A percentile compares a stretch with the other conserved stretches of the same genome.
These are phyloP conservation scores for Polydrusus cervinus DNA, from an alignment of 2,888 invertebrate species.

Conservation along the genomic window DNA sequence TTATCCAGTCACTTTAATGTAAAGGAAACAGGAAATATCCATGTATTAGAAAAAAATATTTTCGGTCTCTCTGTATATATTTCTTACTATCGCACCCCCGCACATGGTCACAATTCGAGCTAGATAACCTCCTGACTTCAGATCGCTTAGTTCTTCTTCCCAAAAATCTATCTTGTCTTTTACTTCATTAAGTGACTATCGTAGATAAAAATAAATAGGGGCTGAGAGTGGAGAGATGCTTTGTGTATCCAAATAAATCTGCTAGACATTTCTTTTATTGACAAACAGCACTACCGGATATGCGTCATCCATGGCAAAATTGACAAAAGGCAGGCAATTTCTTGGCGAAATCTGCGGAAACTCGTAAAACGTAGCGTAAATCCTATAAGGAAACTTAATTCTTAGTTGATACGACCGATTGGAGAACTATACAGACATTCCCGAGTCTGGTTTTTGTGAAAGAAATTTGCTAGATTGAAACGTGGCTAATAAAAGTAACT, in stretches of 20 bases:
- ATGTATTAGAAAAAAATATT: no score
- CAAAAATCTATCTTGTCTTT: constrained; percentile 29
- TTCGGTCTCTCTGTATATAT: no score
- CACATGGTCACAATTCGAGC: no score
- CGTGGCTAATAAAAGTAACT: constrained; percentile 34
- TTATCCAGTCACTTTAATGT: no score
- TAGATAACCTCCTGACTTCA: neutral
- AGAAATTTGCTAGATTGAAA: constrained; percentile 23
- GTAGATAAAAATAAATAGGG: constrained; percentile 16
- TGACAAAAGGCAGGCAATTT: constrained; percentile 37
- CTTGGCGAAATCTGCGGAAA: constrained; percentile 42
- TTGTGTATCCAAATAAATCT: constrained; percentile 34
- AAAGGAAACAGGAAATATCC: no score
- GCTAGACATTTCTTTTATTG: constrained; percentile 45
- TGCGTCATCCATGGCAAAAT: constrained; percentile 40
- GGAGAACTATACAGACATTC: constrained; percentile 25
- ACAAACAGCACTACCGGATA: constrained; percentile 37
- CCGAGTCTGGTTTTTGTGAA: constrained; percentile 21
- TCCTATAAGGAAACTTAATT: constrained; percentile 46
- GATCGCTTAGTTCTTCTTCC: constrained; percentile 1
- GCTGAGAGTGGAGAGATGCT: constrained; percentile 27
- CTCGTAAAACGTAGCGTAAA: constrained; percentile 34
- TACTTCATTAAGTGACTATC: constrained; percentile 23
- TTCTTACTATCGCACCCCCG: no score
- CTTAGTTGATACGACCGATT: constrained; percentile 40